A percentile compares a stretch with the other conserved stretches of the same genome.
These are phyloP conservation scores for Drosophila macrothrix DNA, from an alignment of 2,888 invertebrate genomes.

Conservation along the genomic window DNA sequence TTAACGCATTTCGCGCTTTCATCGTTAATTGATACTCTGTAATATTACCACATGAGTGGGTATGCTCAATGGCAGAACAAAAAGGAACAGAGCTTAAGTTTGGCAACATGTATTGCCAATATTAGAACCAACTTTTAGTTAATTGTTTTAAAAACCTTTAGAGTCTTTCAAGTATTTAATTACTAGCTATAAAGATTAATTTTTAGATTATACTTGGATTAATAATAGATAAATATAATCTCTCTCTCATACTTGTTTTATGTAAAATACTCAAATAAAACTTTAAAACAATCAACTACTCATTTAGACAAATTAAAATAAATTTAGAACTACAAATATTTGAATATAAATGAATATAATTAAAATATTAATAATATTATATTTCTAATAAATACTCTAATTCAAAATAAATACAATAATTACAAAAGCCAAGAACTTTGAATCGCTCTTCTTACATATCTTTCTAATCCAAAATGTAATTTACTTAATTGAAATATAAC, in stretches of 20 bases:
- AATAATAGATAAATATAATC: neutral
- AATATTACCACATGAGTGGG: neutral
- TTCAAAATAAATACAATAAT: neutral
- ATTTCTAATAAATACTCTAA: neutral
- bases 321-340: neutral
- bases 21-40: conserved; percentile 31
- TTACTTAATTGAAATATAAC: neutral
- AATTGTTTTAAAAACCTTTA: no score
- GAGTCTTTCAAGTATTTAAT: neutral
- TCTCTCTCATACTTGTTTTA: neutral
- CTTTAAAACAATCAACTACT: no score
- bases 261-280: neutral
- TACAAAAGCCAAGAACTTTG: neutral
- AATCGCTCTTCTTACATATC: neutral
- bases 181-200: neutral
- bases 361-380: neutral
- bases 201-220: neutral
- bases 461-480: neutral
- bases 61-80: neutral
- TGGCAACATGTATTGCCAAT: neutral
- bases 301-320: no score
- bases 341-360: neutral
- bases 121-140: neutral
- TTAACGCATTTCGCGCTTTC: conserved; percentile 80
- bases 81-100: neutral